Evolutionary conservation across 2,113 vertebrate species (phyloP), one percentile per base, ranked within the genome.

Genomic region (Notechis scutatus): DNA sequence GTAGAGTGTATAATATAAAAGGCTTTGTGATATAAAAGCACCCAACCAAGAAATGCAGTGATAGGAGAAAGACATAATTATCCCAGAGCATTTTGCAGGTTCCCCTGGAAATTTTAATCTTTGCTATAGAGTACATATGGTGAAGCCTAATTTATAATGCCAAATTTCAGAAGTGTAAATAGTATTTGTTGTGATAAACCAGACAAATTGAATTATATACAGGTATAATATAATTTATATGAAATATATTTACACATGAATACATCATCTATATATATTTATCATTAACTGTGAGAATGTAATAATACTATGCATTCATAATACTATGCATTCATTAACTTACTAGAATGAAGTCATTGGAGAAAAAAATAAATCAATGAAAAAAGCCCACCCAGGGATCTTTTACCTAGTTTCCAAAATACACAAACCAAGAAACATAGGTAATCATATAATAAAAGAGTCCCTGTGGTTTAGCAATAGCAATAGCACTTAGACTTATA

Each of bases 91-190:
- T 15, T 2, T 3, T 12, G 2, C 0, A 4, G 69, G 34, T 42
- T 92, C 89, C 91, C 42, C 88, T 90, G 91, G 85, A 90, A 92
- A 90, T 74, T 85, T 92, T 91, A 85, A 87, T 88, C 85, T 94
- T 91, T 94, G 61, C n/a, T 91, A 42, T 29, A 20, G 88, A 92
- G 50, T n/a, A 18, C 47, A 94, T 92, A 90, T 87, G 88, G 50
- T 47, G 14, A n/a, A 18, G 34, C 47, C 54, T 90, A 92, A 55
- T 90, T 90, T 90, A 94, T 45, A 87, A 64, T 54, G 29, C 20
- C 81, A 92, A 52, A 34, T 89, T 11, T 91, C 57, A 85, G 52
- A 61, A 90, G 86, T 88, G 74, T 55, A 92, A 90, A 64, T 47
- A 92, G 81, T 29, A 92, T 92, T 87, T 92, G 34, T 47, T 69